Evolutionary conservation across 1,140 invertebrate species (phyloP).

Genomic region (Drusus annulatus): DNA sequence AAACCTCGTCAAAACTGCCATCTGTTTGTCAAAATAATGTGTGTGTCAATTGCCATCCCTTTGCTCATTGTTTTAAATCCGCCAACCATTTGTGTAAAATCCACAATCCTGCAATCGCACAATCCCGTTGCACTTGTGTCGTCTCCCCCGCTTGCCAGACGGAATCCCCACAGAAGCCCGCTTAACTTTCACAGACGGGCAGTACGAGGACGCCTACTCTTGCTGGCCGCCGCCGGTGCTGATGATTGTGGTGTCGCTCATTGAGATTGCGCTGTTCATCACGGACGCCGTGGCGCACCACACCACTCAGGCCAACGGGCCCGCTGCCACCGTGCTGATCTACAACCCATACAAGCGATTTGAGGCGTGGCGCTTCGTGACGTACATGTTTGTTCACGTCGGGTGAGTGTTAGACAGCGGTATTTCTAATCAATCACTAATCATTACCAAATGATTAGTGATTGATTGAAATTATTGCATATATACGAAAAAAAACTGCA

Average conservation of each 20-base stretch:
- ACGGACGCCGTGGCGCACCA: conserved; percentile 74
- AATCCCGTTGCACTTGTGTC: too few relatives aligned
- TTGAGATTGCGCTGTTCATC: conserved; percentile 81
- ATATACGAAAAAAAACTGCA: background rate
- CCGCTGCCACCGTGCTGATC: conserved; percentile 84
- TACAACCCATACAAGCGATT: conserved; percentile 91
- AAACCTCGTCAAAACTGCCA: too few relatives aligned
- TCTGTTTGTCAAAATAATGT: too few relatives aligned
- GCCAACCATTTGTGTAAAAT: background rate
- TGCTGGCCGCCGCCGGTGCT: conserved; percentile 90
- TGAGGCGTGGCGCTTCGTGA: conserved; percentile 93
- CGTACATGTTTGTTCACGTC: conserved; percentile 98
- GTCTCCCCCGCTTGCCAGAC: too few relatives aligned
- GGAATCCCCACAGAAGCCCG: background rate
- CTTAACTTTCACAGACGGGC: conserved; percentile 76
- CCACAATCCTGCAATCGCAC: too few relatives aligned
- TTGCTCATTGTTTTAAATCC: too few relatives aligned
- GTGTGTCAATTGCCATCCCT: too few relatives aligned
- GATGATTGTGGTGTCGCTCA: conserved; percentile 84
- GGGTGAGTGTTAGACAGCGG: conserved; percentile 76
- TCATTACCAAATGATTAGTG: too few relatives aligned
- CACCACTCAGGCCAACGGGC: conserved; percentile 76
- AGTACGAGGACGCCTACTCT: conserved; percentile 89
- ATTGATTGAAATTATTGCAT: too few relatives aligned
- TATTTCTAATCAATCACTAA: too few relatives aligned